Percentiles rank a stretch among this genome's conserved stretches.
These are phyloP conservation scores for Harpagoxenus sublaevis DNA, from an alignment of 2,888 invertebrate genomes.

Conservation along the genomic window DNA sequence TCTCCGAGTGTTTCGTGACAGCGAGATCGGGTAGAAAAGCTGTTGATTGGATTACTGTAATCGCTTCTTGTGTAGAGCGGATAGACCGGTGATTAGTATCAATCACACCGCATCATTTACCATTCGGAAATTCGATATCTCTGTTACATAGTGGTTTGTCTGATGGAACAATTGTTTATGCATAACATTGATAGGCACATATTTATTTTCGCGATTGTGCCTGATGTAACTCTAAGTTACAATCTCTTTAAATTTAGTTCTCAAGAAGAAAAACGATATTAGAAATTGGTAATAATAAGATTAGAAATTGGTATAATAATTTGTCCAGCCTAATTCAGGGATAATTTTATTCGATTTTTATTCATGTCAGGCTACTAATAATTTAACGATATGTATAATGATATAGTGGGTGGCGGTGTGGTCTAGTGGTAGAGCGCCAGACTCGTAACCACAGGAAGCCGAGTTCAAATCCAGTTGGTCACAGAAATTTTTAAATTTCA, in stretches of 20 bases:
- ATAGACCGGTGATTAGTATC: not conserved
- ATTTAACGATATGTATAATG: not conserved
- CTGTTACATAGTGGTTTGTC: not conserved
- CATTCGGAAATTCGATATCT: not conserved
- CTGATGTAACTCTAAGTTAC: not conserved
- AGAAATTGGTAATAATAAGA: not conserved
- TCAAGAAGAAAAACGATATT: not conserved
- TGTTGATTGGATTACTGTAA: constrained; percentile 30
- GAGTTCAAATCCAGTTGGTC: too few relatives aligned
- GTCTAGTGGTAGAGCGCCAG: too few relatives aligned
- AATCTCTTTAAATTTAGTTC: not conserved
- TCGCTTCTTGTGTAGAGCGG: not conserved
- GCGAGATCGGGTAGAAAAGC: not conserved
- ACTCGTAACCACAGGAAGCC: too few relatives aligned
- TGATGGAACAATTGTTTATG: not conserved
- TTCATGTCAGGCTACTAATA: not conserved
- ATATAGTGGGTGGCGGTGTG: too few relatives aligned
- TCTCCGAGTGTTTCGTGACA: constrained; percentile 31
- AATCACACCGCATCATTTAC: not conserved
- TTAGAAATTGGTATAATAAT: too few relatives aligned
- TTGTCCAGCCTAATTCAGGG: too few relatives aligned
- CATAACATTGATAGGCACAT: not conserved
- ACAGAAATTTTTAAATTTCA: too few relatives aligned
- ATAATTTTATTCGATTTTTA: too few relatives aligned
- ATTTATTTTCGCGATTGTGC: not conserved